phyloP scores from a whole-genome alignment of 2,113 vertebrate genomes.

The Noturus placidus region DNA sequence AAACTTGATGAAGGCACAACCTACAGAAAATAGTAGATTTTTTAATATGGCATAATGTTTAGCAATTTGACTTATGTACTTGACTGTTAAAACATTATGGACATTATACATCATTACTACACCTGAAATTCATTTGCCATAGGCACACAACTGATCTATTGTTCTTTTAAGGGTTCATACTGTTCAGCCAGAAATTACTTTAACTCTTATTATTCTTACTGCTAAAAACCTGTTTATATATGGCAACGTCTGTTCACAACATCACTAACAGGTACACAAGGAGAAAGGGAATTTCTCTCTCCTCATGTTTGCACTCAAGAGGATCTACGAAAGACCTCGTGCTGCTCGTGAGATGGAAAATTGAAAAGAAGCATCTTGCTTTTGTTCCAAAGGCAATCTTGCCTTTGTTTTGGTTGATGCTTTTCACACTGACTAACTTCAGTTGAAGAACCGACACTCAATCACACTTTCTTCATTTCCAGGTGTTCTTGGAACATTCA shows the following conservation, averaged over 20 bases:
- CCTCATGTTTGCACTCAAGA: conserved; percentile 51
- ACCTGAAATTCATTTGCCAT: background rate
- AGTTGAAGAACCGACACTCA: background rate
- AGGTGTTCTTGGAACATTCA: background rate
- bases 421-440: background rate
- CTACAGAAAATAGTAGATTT: background rate
- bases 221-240: background rate
- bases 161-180: background rate
- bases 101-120: background rate
- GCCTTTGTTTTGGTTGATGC: background rate
- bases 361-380: conserved; percentile 36
- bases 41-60: background rate
- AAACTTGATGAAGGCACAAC: background rate
- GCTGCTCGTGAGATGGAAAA: conserved; percentile 50
- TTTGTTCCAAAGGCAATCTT: conserved; percentile 7
- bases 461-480: background rate
- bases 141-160: background rate
- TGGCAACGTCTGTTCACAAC: background rate
- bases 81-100: background rate
- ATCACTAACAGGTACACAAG: background rate
- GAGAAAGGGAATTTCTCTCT: conserved; percentile 17
- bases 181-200: background rate
- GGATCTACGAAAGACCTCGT: conserved; percentile 48
- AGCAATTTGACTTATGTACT: background rate
- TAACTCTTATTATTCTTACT: background rate